phyloP scores from a whole-genome alignment of 1,140 invertebrate species.

The Hirudo medicinalis region DNA sequence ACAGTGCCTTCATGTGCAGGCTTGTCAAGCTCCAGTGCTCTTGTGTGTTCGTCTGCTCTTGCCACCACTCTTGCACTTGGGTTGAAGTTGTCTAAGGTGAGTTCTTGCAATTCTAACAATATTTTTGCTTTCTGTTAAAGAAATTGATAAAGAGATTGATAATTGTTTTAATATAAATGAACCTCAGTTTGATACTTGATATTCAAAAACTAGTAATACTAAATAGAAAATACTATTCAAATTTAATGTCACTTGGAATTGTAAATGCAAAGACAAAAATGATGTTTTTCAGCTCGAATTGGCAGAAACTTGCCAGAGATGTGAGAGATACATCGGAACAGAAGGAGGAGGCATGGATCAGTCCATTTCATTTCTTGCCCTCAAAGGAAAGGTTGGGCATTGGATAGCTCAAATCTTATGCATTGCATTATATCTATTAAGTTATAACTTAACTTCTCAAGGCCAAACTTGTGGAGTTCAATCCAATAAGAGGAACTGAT shows the following conservation, averaged over 20 bases:
- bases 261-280: background rate
- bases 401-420: background rate
- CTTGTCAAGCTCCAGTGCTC: conserved; percentile 87
- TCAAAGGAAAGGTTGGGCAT: conserved; percentile 51
- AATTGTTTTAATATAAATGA: background rate
- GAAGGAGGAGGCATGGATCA: conserved; percentile 99
- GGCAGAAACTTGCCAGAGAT: conserved; percentile 68
- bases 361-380: conserved; percentile 84
- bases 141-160: too few relatives aligned
- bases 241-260: background rate
- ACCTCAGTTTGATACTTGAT: background rate
- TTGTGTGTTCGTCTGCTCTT: conserved; percentile 81
- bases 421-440: background rate
- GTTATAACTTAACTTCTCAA: conserved; percentile 21
- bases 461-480: conserved; percentile 71
- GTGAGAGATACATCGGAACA: conserved; percentile 78
- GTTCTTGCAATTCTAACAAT: background rate
- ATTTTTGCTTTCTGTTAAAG: too few relatives aligned
- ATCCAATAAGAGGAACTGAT: conserved; percentile 65
- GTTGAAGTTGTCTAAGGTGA: conserved; percentile 33
- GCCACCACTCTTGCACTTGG: conserved; percentile 60
- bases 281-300: conserved; percentile 50
- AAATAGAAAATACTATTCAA: background rate
- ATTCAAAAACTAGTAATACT: too few relatives aligned
- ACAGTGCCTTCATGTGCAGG: conserved; percentile 79